phyloP scores from a whole-genome alignment of 2,113 vertebrate genomes.

The Boulengeromyrus knoepffleri region DNA sequence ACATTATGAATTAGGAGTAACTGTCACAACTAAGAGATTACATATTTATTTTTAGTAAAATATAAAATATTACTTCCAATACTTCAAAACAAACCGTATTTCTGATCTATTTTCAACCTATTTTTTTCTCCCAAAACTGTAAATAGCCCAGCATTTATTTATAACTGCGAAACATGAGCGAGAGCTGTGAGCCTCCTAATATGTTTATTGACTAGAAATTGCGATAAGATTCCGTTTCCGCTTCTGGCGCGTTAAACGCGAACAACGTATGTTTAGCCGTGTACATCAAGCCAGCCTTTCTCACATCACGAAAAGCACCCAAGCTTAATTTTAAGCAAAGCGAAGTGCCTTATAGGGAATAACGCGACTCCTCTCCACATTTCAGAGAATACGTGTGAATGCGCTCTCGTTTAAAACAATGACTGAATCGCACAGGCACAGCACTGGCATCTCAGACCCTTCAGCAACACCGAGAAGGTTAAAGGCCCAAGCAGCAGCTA shows the following conservation, averaged over 20 bases:
- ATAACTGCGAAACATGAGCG: background rate
- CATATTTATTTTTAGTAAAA: background rate
- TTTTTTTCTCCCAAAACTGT: background rate
- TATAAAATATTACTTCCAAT: background rate
- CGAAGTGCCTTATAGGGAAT: background rate
- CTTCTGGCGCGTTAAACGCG: background rate
- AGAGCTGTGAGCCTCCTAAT: background rate
- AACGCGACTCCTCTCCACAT: background rate
- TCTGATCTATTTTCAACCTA: background rate
- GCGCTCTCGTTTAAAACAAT: background rate
- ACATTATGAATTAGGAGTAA: background rate
- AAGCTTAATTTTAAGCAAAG: background rate
- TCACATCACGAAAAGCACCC: background rate
- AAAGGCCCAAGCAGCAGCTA: conserved; percentile 18
- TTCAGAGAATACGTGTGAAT: background rate
- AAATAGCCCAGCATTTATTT: background rate
- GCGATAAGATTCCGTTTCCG: background rate
- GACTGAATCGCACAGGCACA: background rate
- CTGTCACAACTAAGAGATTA: background rate
- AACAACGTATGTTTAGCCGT: background rate
- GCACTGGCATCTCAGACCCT: background rate
- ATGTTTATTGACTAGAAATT: background rate
- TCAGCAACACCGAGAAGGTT: conserved; percentile 20
- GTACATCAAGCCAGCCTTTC: background rate
- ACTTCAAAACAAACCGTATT: background rate